Evolutionary conservation across 2,888 invertebrate species (phyloP), one percentile per base, ranked within the genome.

Genomic region (Pseudanteris insignis): DNA sequence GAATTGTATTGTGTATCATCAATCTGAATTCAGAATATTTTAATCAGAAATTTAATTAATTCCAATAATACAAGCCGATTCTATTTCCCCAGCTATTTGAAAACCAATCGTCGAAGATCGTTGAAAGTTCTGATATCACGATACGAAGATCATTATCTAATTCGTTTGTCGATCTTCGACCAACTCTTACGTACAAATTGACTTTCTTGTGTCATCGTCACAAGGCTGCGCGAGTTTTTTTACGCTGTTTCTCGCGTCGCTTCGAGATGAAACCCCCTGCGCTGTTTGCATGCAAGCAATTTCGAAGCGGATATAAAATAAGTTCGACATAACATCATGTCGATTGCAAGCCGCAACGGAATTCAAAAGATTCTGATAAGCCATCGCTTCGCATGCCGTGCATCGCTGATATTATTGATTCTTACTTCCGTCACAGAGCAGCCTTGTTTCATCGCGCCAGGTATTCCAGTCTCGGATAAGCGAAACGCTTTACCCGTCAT

Each of bases 281-380:
- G 34, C 13, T 37, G 37, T 47, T 57, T 43, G 47, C 25, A 48
- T 55, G 41, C 28, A 37, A 38, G 36, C 50, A 50, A 58, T 58
- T 33, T 32, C 40, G 14, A 18, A 44, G 15, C 50, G 43, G 48
- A 58, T 50, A 58, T 38, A 43, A 38, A 46, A 58, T 51, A 58
- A 43, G 58, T 38, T 24, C 15, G 40, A 57, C 50, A 46, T 51
- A 51, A 50, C 50, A 44, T 38, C 8, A 38, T 51, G 58, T 58
- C 58, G 38, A 51, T 51, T 59, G 21, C 40, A 59, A 44, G 32
- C 59, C 40, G 24, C 51, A 46, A 24, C 30, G 46, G 59, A 46
- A 59, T 59, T 46, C 59, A 34, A 59, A 59, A 51, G 46, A 46
- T 59, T 59, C 46, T 59, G 59, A 59, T 59, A 59, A 59, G 51